These are phyloP conservation scores for Seladonia tumulorum DNA, from an alignment of 2,888 invertebrate genomes.

Conservation along the genomic window DNA sequence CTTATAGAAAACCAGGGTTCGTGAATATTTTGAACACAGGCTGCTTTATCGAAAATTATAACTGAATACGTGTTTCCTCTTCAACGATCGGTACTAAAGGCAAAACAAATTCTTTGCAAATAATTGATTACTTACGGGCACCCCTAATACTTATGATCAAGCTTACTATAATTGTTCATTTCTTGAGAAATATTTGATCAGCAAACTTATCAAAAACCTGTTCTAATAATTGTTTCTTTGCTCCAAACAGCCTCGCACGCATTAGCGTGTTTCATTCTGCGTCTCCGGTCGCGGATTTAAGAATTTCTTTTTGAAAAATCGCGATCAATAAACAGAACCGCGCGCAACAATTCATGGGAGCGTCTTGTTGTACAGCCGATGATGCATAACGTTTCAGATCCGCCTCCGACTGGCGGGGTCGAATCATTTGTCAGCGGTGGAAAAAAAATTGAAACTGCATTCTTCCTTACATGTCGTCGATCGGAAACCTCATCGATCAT, in stretches of 20 bases:
- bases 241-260: not conserved
- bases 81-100: no score
- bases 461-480: slow-evolving; percentile 68
- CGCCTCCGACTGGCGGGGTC: slow-evolving; percentile 60
- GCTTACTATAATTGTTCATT: no score
- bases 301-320: slow-evolving; percentile 12
- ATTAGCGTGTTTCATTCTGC: not conserved
- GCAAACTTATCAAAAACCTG: not conserved
- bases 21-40: no score
- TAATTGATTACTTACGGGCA: no score
- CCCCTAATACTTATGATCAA: no score
- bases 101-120: no score
- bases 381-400: slow-evolving; percentile 70
- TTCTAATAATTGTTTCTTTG: not conserved
- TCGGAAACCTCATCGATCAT: slow-evolving; percentile 70
- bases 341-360: slow-evolving; percentile 54
- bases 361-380: slow-evolving; percentile 62
- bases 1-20: no score
- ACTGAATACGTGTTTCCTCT: no score
- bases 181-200: no score
- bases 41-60: no score
- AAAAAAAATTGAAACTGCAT: slow-evolving; percentile 67
- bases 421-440: slow-evolving; percentile 70
- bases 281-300: not conserved
- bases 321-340: slow-evolving; percentile 67